These are phyloP conservation scores for Drosophila ercepeae DNA, from an alignment of 1,140 invertebrate genomes.

Conservation along the genomic window DNA sequence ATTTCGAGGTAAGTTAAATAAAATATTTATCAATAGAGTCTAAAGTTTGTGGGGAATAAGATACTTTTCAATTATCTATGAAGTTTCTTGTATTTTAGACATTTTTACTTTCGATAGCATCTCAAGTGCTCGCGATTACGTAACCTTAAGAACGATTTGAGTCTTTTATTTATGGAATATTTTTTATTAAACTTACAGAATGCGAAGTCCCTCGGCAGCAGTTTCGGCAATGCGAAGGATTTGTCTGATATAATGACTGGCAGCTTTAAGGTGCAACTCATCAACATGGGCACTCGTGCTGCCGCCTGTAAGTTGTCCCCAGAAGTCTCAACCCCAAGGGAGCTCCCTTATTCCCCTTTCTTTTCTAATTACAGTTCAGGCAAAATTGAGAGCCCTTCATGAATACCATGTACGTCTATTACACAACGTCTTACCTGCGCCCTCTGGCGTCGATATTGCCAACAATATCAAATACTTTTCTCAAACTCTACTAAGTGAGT, in stretches of 20 bases:
- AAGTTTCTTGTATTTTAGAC: constrained; percentile 1
- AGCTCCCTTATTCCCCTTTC: too few relatives aligned
- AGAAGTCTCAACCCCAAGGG: constrained; percentile 65
- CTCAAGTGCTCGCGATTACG: constrained; percentile 36
- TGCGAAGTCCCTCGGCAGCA: constrained; percentile 83
- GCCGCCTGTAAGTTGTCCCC: constrained; percentile 88
- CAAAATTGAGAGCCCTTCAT: constrained; percentile 98
- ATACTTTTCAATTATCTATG: constrained; percentile 17
- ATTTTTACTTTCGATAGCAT: constrained; percentile 16
- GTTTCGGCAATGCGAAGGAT: constrained; percentile 83
- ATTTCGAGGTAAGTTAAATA: constrained; percentile 74
- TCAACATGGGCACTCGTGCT: constrained; percentile 90
- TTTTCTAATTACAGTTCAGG: constrained; percentile 90
- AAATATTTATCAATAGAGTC: not conserved
- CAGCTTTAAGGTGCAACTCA: constrained; percentile 87
- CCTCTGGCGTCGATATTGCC: constrained; percentile 97
- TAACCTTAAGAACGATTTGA: constrained; percentile 21
- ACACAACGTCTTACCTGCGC: constrained; percentile 95
- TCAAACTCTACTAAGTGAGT: constrained; percentile 96
- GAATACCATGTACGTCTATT: constrained; percentile 97
- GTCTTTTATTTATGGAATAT: constrained; percentile 1
- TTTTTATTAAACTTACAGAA: constrained; percentile 48
- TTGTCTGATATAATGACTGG: constrained; percentile 84
- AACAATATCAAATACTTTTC: constrained; percentile 99
- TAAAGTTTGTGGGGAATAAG: constrained; percentile 1